phyloP scores from a whole-genome alignment of 2,797 vertebrate species.

The Alfaro cultratus region DNA sequence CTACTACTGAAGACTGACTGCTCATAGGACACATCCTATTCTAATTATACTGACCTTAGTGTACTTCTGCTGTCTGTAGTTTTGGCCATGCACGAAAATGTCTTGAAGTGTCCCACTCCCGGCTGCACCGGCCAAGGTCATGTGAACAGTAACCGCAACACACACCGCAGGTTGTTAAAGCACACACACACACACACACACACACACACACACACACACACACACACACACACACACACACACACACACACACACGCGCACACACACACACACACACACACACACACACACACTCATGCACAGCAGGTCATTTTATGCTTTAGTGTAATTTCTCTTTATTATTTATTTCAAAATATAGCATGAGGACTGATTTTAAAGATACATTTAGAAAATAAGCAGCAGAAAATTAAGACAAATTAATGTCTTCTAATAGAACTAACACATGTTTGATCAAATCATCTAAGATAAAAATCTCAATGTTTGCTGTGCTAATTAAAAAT shows the following conservation, averaged over 20 bases:
- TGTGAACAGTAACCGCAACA: slow-evolving; percentile 99
- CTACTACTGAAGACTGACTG: neutral
- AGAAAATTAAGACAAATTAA: neutral
- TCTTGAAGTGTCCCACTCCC: slow-evolving; percentile 97
- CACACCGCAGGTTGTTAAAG: slow-evolving; percentile 91
- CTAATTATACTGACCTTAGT: slow-evolving; percentile 50
- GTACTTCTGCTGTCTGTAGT: slow-evolving; percentile 80
- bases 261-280: no score
- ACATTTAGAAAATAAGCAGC: neutral
- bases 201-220: slow-evolving; percentile 11
- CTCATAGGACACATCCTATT: slow-evolving; percentile 5
- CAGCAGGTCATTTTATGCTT: neutral
- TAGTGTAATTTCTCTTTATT: neutral
- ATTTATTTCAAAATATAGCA: neutral
- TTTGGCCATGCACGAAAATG: slow-evolving; percentile 98
- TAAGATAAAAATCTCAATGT: neutral
- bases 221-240: neutral
- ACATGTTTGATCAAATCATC: slow-evolving; percentile 8
- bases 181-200: slow-evolving; percentile 15
- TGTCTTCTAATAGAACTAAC: slow-evolving; percentile 43
- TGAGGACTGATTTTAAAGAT: neutral
- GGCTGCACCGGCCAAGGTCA: slow-evolving; percentile 98
- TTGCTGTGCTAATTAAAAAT: slow-evolving; percentile 12
- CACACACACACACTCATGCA: neutral
- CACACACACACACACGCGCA: no score